These are phyloP conservation scores for Apotomis betuletana DNA, from an alignment of 2,888 invertebrate genomes.

Conservation along the genomic window DNA sequence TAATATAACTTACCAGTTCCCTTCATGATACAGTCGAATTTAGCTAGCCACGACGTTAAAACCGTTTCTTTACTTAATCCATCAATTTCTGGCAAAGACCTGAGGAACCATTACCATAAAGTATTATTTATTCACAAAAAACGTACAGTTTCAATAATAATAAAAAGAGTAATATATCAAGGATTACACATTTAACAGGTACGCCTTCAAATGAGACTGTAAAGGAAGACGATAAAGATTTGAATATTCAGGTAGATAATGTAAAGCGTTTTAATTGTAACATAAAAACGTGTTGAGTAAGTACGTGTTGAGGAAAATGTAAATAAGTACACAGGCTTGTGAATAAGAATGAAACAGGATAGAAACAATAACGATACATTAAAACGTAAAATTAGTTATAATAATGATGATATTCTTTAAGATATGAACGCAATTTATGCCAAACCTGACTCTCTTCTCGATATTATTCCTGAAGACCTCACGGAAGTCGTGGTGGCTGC, in stretches of 20 bases:
- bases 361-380: neutral
- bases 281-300: too few species aligned
- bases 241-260: too few species aligned
- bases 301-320: too few species aligned
- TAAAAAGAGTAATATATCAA: neutral
- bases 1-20: conserved; percentile 84
- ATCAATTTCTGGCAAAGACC: conserved; percentile 99
- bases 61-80: conserved; percentile 99
- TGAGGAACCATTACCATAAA: conserved; percentile 60
- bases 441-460: conserved; percentile 96
- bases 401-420: neutral
- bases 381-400: neutral
- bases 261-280: too few species aligned
- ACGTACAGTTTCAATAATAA: neutral
- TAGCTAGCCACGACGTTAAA: conserved; percentile 99
- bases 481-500: conserved; percentile 98
- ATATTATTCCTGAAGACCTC: conserved; percentile 98
- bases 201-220: too few species aligned
- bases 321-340: too few species aligned
- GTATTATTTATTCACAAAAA: neutral
- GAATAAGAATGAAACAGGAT: neutral
- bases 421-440: neutral
- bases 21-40: conserved; percentile 99
- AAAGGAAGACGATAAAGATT: too few species aligned
- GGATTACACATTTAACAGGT: too few species aligned